A percentile compares a stretch with the other conserved stretches of the same genome.
These are phyloP conservation scores for Lethenteron reissneri DNA, from an alignment of 2,113 vertebrate species.

Conservation along the genomic window DNA sequence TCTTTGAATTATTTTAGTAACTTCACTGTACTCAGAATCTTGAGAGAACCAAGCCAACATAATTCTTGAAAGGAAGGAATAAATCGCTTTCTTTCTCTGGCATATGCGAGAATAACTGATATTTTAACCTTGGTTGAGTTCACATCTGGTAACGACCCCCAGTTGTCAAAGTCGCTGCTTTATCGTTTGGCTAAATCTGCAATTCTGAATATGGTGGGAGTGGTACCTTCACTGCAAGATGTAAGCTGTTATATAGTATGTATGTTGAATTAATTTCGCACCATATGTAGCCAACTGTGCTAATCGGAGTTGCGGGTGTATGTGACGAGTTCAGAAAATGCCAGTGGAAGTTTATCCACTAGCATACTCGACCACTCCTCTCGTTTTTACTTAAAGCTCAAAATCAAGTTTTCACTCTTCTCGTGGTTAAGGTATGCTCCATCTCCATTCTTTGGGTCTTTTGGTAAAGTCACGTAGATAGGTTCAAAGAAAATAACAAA, in stretches of 20 bases:
- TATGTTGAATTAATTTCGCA: too few species aligned
- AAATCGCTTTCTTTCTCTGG: not conserved
- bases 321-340: not conserved
- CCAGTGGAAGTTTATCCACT: not conserved
- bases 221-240: not conserved
- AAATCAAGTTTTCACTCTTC: too few species aligned
- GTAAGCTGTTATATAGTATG: too few species aligned
- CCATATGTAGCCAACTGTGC: too few species aligned
- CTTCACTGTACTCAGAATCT: constrained; percentile 8
- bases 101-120: not conserved
- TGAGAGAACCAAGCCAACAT: constrained; percentile 8
- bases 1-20: constrained; percentile 8
- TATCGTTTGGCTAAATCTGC: not conserved
- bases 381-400: too few species aligned
- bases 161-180: not conserved
- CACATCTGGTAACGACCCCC: not conserved
- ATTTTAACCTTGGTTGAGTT: constrained; percentile 6
- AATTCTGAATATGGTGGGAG: not conserved
- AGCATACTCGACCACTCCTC: not conserved
- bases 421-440: too few species aligned
- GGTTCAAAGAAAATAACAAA: too few species aligned
- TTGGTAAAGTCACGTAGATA: too few species aligned
- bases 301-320: not conserved
- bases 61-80: constrained; percentile 4
- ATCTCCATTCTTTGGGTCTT: too few species aligned